Evolutionary conservation across 2,797 vertebrate species (phyloP).

Genomic region (Sandelia bainsii): DNA sequence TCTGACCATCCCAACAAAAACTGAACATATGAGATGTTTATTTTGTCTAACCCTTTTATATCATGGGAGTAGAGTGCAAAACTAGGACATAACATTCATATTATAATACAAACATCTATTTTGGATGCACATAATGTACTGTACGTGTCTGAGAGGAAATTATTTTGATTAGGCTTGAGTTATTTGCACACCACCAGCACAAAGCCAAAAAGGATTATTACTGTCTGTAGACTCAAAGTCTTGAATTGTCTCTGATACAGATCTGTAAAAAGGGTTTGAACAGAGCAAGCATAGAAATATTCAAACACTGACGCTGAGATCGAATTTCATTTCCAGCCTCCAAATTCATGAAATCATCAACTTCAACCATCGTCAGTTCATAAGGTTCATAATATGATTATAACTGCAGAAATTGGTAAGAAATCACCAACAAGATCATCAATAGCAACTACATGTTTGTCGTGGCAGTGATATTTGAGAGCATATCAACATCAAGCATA

Average conservation of each 20-base stretch:
- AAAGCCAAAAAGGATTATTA: constrained; percentile 48
- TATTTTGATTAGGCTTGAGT: constrained; percentile 22
- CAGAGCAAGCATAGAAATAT: constrained; percentile 14
- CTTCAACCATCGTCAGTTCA: background rate
- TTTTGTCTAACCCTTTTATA: too few species aligned
- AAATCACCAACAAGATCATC: too few species aligned
- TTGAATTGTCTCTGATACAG: constrained; percentile 38
- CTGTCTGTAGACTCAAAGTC: constrained; percentile 35
- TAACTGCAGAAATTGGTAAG: background rate
- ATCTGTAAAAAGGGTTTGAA: constrained; percentile 44
- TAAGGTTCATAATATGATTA: background rate
- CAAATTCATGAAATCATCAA: constrained; percentile 15
- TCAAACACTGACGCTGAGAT: background rate
- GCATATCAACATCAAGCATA: too few species aligned
- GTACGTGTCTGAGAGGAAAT: background rate
- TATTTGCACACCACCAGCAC: constrained; percentile 21
- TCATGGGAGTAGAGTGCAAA: too few species aligned
- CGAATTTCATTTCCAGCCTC: constrained; percentile 11
- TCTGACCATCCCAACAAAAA: too few species aligned
- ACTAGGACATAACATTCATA: too few species aligned
- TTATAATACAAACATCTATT: background rate
- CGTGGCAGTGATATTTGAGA: too few species aligned
- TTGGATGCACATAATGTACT: constrained; percentile 28
- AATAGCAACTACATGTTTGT: too few species aligned
- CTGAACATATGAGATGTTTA: too few species aligned